A percentile compares a stretch with the other conserved stretches of the same genome.
phyloP scores from a whole-genome alignment of 1,140 invertebrate genomes.

The Dreissena rostriformis region DNA sequence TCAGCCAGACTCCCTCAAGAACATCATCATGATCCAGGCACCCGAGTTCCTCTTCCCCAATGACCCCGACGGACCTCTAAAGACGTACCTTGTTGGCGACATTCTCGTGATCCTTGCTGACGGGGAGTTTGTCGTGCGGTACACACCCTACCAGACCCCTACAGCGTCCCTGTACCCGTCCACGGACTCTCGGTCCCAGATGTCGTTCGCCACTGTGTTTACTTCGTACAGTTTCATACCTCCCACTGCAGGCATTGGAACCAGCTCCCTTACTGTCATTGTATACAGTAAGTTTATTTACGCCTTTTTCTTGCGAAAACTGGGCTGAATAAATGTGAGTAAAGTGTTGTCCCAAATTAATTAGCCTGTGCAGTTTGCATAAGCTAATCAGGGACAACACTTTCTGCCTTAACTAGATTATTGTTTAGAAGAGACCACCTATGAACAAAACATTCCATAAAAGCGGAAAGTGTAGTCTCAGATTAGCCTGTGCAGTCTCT shows the following conservation, averaged over 20 bases:
- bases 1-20: conserved; percentile 22
- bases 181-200: conserved; percentile 25
- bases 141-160: conserved; percentile 44
- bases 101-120: conserved; percentile 50
- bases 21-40: conserved; percentile 47
- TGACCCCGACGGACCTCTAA: conserved; percentile 32
- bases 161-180: conserved; percentile 38
- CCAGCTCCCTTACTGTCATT: conserved; percentile 41
- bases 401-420: too few relatives aligned
- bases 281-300: conserved; percentile 45
- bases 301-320: background rate
- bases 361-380: too few relatives aligned
- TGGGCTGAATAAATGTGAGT: too few relatives aligned
- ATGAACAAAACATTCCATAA: too few relatives aligned
- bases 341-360: too few relatives aligned
- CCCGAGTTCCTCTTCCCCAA: conserved; percentile 32
- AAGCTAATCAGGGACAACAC: too few relatives aligned
- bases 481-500: too few relatives aligned
- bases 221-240: conserved; percentile 52
- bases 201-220: conserved; percentile 42
- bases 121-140: conserved; percentile 29
- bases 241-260: conserved; percentile 28
- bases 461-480: too few relatives aligned
- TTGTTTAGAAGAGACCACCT: too few relatives aligned
- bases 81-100: conserved; percentile 52